Percentiles rank a stretch among this genome's conserved stretches.
phyloP scores from a whole-genome alignment of 2,797 vertebrate genomes.

The Halcyon badia region DNA sequence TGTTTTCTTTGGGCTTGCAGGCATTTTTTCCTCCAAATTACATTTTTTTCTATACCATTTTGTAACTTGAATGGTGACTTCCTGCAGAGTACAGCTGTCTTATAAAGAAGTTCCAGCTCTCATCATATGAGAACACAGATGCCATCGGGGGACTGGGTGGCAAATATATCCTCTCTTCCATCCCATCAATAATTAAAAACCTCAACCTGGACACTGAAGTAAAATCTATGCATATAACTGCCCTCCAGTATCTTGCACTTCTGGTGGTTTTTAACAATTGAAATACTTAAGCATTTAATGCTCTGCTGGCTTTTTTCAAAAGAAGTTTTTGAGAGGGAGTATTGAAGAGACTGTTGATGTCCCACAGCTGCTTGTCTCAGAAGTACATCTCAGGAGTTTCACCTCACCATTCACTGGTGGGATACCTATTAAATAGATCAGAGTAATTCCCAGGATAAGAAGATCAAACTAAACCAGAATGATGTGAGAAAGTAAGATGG shows the following conservation, averaged over 20 bases:
- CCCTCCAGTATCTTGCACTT: not conserved
- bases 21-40: not conserved
- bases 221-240: not conserved
- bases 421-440: not conserved
- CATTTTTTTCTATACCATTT: not conserved
- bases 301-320: not conserved
- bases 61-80: not conserved
- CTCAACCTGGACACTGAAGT: not conserved
- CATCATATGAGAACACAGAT: not conserved
- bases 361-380: not conserved
- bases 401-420: not conserved
- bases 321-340: not conserved
- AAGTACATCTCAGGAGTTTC: not conserved
- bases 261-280: not conserved
- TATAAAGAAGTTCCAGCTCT: not conserved
- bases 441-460: not conserved
- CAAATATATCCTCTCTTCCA: not conserved
- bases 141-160: not conserved
- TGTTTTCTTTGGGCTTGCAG: not conserved
- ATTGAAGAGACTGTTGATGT: not conserved
- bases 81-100: not conserved
- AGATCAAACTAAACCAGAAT: not conserved
- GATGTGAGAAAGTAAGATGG: not conserved
- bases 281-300: not conserved
- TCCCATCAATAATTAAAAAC: not conserved